A percentile compares a stretch with the other conserved stretches of the same genome.
phyloP scores from a whole-genome alignment of 2,888 invertebrate species.

The Lagria hirta region DNA sequence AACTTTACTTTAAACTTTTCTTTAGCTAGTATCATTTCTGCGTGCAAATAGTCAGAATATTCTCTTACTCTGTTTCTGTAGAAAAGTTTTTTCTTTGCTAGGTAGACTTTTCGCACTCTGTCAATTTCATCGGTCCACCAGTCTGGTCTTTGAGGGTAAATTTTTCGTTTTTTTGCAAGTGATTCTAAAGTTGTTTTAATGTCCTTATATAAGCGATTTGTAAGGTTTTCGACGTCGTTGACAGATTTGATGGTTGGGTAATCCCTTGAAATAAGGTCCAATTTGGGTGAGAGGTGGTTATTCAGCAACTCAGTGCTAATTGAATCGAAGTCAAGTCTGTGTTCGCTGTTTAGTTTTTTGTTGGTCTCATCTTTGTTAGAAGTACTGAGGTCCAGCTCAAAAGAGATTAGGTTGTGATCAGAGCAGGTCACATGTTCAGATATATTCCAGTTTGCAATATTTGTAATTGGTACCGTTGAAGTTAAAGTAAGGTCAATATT shows the following conservation, averaged over 20 bases:
- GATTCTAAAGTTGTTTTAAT: not conserved
- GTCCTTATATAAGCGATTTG: not conserved
- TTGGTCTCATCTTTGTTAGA: no score
- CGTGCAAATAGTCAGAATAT: conserved; percentile 1
- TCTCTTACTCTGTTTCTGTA: conserved; percentile 2
- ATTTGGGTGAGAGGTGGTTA: no score
- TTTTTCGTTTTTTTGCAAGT: not conserved
- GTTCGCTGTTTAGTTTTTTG: no score
- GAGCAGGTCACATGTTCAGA: not conserved
- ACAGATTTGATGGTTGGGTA: not conserved
- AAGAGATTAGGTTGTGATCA: conserved; percentile 1
- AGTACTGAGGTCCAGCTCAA: no score
- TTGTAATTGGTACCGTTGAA: not conserved
- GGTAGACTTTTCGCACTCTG: not conserved
- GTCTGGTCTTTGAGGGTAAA: not conserved
- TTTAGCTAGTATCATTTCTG: not conserved
- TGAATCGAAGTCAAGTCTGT: no score
- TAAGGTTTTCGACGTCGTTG: not conserved
- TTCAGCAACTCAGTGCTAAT: no score
- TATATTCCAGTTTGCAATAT: not conserved
- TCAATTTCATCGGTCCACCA: conserved; percentile 6
- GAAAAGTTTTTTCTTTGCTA: not conserved
- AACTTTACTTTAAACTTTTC: not conserved
- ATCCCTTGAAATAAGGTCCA: no score
- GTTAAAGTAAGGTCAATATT: conserved; percentile 1